phyloP scores from a whole-genome alignment of 2,797 vertebrate genomes.

The Chaunax sp. region DNA sequence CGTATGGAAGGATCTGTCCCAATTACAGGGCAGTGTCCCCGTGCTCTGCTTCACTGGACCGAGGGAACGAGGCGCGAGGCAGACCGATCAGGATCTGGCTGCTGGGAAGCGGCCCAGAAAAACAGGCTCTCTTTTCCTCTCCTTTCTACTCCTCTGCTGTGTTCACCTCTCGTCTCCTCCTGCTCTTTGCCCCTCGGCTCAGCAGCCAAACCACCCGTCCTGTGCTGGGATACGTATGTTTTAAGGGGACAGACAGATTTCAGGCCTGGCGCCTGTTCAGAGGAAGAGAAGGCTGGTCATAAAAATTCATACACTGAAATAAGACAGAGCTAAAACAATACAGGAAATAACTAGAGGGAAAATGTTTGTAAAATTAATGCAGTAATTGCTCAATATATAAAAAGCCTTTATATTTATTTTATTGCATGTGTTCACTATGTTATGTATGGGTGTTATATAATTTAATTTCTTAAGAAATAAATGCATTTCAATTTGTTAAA shows the following conservation, averaged over 20 bases:
- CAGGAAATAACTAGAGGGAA: slow-evolving; percentile 17
- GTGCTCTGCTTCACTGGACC: slow-evolving; percentile 72
- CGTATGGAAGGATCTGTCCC: slow-evolving; percentile 64
- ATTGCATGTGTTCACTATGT: slow-evolving; percentile 10
- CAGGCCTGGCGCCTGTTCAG: slow-evolving; percentile 72
- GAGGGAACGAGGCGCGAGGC: slow-evolving; percentile 56
- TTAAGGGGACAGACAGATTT: slow-evolving; percentile 68
- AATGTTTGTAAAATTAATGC: slow-evolving; percentile 19
- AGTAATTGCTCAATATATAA: slow-evolving; percentile 2
- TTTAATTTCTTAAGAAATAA: slow-evolving; percentile 24
- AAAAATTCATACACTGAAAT: slow-evolving; percentile 51
- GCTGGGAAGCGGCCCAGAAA: slow-evolving; percentile 62
- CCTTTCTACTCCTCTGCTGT: slow-evolving; percentile 17
- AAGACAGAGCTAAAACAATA: slow-evolving; percentile 41
- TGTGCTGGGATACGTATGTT: slow-evolving; percentile 64
- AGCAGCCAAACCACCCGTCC: slow-evolving; percentile 63
- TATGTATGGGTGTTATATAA: slow-evolving; percentile 7
- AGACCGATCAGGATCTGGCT: slow-evolving; percentile 62
- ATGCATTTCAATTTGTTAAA: slow-evolving; percentile 28
- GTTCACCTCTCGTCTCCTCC: slow-evolving; percentile 45
- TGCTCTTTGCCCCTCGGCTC: slow-evolving; percentile 63
- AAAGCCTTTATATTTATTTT: slow-evolving; percentile 9
- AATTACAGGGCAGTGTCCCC: slow-evolving; percentile 65
- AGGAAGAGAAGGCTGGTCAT: slow-evolving; percentile 51
- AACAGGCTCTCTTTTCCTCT: slow-evolving; percentile 11